Conservation (phyloP, 2,888 invertebrate genomes). For the Ophion ellenae region DNA sequence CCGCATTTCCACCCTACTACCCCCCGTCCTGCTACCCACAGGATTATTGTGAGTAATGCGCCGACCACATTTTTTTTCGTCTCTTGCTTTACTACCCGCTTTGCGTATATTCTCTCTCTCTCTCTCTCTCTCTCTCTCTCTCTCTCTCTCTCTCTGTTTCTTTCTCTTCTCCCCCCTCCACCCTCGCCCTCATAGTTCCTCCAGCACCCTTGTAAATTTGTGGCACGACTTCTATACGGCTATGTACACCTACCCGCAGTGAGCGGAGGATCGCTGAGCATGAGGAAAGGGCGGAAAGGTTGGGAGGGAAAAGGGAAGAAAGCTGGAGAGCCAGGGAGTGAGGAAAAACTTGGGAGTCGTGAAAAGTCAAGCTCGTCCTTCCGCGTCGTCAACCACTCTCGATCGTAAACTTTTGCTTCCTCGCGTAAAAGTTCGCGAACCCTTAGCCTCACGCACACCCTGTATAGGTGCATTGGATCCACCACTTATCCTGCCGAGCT, state of each 20-base stretch:
- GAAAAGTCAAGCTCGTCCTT: constrained; percentile 75
- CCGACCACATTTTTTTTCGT: constrained; percentile 62
- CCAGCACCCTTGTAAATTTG: constrained; percentile 54
- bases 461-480: background rate
- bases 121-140: background rate
- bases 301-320: background rate
- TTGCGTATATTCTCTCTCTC: constrained; percentile 27
- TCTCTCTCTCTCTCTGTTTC: constrained; percentile 4
- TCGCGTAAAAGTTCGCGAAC: constrained; percentile 51
- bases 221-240: constrained; percentile 63
- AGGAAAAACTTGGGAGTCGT: constrained; percentile 66
- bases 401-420: constrained; percentile 53
- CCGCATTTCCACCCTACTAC: constrained; percentile 60
- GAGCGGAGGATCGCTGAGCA: background rate
- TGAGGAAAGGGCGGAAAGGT: background rate
- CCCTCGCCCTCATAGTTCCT: constrained; percentile 30
- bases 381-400: constrained; percentile 59
- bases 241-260: background rate
- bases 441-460: constrained; percentile 28
- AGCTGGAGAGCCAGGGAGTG: background rate
- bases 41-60: constrained; percentile 77
- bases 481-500: background rate
- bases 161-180: constrained; percentile 10
- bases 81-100: constrained; percentile 21
- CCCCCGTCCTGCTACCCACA: constrained; percentile 46